Evolutionary conservation across 2,113 vertebrate genomes (phyloP).

Genomic region (Nerophis ophidion): DNA sequence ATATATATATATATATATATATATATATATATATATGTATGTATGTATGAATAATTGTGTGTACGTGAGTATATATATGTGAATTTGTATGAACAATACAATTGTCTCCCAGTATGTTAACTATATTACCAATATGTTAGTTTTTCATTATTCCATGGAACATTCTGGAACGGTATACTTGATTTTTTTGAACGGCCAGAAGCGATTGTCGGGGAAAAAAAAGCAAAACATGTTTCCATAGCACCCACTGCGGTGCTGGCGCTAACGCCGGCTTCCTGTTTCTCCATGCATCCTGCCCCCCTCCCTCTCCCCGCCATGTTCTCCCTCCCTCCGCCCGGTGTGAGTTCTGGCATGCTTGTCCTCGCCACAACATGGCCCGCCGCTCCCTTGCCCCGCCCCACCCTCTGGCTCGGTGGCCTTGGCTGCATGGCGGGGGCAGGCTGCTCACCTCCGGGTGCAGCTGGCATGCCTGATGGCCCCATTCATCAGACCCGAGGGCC

Average conservation of each 20-base stretch:
- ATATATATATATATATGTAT: too few relatives aligned
- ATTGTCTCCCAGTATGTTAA: too few relatives aligned
- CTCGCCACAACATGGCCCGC: slow-evolving; percentile 33
- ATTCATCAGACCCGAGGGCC: slow-evolving; percentile 64
- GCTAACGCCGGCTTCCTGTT: slow-evolving; percentile 38
- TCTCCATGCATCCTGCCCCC: slow-evolving; percentile 60
- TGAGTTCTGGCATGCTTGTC: slow-evolving; percentile 65
- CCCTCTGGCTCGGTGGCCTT: slow-evolving; percentile 45
- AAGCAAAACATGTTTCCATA: slow-evolving; percentile 50
- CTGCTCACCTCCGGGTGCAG: slow-evolving; percentile 75
- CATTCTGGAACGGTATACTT: neutral
- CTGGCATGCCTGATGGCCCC: slow-evolving; percentile 73
- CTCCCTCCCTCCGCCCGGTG: slow-evolving; percentile 54
- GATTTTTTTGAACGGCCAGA: too few relatives aligned
- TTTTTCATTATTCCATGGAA: slow-evolving; percentile 32
- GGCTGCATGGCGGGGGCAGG: slow-evolving; percentile 57
- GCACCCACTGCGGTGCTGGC: slow-evolving; percentile 61
- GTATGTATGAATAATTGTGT: too few relatives aligned
- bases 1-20: too few relatives aligned
- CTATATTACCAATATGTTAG: neutral
- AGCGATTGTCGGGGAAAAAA: neutral
- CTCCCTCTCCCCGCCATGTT: slow-evolving; percentile 49
- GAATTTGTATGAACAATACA: too few relatives aligned
- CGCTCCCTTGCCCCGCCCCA: slow-evolving; percentile 50
- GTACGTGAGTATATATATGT: too few relatives aligned